Conservation (phyloP, 2,113 vertebrate species). For the Burhinus oedicnemus region DNA sequence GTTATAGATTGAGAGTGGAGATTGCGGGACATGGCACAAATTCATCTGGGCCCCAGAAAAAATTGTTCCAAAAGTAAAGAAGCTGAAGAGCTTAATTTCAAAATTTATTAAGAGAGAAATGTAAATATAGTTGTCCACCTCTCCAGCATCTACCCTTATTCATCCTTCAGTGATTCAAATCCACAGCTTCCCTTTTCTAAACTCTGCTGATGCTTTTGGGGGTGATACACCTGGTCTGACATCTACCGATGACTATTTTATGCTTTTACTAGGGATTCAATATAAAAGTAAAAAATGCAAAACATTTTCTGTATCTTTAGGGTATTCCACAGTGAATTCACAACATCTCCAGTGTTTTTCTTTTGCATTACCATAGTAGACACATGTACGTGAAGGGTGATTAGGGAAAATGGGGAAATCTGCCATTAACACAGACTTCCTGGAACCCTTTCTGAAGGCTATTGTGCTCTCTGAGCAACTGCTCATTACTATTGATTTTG, state of each 20-base stretch:
- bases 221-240: neutral
- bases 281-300: neutral
- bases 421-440: neutral
- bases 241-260: neutral
- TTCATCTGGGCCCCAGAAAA: neutral
- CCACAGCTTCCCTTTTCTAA: neutral
- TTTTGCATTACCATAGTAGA: neutral
- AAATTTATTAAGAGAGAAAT: neutral
- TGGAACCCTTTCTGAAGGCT: neutral
- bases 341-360: neutral
- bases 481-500: neutral
- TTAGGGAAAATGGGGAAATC: neutral
- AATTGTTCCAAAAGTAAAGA: neutral
- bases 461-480: neutral
- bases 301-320: neutral
- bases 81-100: neutral
- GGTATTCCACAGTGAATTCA: neutral
- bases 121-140: neutral
- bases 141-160: neutral
- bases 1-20: neutral
- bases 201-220: neutral
- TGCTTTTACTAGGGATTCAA: neutral
- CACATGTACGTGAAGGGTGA: rapidly evolving
- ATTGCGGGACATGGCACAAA: neutral
- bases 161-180: neutral